Percentiles rank a stretch among this genome's conserved stretches.
Evolutionary conservation across 2,797 vertebrate genomes (phyloP).

Genomic region (Triplophysa bombifrons): DNA sequence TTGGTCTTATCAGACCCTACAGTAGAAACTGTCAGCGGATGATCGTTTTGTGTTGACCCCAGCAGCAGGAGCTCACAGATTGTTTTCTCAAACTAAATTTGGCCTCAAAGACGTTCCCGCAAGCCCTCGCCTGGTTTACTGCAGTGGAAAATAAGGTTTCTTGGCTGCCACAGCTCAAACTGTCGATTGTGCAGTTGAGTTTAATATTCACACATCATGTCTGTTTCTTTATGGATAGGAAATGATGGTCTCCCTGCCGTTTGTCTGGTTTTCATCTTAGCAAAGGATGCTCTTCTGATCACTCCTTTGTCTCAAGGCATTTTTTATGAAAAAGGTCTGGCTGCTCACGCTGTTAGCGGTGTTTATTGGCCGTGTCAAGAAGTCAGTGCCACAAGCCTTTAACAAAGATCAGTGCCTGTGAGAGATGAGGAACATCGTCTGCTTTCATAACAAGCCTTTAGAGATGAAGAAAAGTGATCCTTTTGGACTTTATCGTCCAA

Average conservation of each 20-base stretch:
- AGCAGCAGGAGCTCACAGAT: slow-evolving; percentile 28
- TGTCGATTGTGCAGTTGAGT: not conserved
- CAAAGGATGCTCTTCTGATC: not conserved
- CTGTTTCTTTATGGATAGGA: not conserved
- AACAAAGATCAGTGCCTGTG: slow-evolving; percentile 20
- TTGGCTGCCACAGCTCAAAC: not conserved
- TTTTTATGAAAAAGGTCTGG: not conserved
- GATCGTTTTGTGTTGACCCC: slow-evolving; percentile 20
- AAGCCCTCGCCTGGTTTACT: not conserved
- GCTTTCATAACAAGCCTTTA: slow-evolving; percentile 26
- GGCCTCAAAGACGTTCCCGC: slow-evolving; percentile 7
- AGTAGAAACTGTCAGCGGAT: slow-evolving; percentile 21
- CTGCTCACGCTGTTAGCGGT: slow-evolving; percentile 11
- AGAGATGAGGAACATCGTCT: slow-evolving; percentile 2
- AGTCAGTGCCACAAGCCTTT: slow-evolving; percentile 18
- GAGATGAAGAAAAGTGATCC: not conserved
- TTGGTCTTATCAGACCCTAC: slow-evolving; percentile 28
- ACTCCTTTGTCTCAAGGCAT: not conserved
- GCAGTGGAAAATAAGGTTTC: not conserved
- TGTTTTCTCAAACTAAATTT: slow-evolving; percentile 6
- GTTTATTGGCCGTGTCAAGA: slow-evolving; percentile 18
- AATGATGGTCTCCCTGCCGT: not conserved
- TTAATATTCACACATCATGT: not conserved
- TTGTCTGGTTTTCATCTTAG: slow-evolving; percentile 11
- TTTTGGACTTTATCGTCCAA: not conserved